Conservation (phyloP, 2,888 invertebrate genomes). For the Cheilosia vernalis region DNA sequence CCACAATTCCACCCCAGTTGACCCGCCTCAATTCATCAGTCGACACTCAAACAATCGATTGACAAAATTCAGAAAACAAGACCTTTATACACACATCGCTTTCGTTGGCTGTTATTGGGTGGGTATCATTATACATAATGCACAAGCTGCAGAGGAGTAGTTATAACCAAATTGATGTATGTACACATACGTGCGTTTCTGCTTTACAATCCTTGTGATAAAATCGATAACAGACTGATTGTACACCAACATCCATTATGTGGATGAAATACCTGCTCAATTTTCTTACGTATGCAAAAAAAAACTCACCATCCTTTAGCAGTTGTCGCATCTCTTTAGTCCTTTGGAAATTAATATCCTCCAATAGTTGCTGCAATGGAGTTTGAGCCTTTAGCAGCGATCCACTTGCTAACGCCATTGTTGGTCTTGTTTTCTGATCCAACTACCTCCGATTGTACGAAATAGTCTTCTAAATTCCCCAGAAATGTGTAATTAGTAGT, state of each 20-base stretch:
- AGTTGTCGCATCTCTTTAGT: conserved; percentile 95
- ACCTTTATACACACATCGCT: neutral
- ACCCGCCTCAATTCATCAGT: too few species aligned
- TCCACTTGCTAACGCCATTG: conserved; percentile 81
- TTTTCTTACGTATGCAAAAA: neutral
- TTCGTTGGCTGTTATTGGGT: conserved; percentile 11
- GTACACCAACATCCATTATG: conserved; percentile 24
- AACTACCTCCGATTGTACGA: conserved; percentile 26
- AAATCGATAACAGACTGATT: conserved; percentile 64
- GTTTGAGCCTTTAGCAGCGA: conserved; percentile 84
- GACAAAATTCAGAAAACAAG: conserved; percentile 31
- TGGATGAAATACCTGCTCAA: neutral
- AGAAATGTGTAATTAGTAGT: conserved; percentile 9
- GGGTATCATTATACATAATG: conserved; percentile 56
- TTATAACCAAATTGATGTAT: conserved; percentile 3
- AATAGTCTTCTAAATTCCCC: conserved; percentile 36
- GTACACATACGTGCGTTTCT: conserved; percentile 4
- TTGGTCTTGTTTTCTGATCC: conserved; percentile 7
- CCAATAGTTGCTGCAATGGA: conserved; percentile 92
- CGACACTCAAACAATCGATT: conserved; percentile 27
- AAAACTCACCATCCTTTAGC: conserved; percentile 90
- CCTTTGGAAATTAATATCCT: conserved; percentile 96
- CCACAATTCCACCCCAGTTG: too few species aligned
- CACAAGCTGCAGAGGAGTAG: conserved; percentile 30
- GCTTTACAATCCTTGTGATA: conserved; percentile 2